Evolutionary conservation across 2,113 vertebrate species (phyloP), one percentile per base, ranked within the genome.

Genomic region (Ia io): DNA sequence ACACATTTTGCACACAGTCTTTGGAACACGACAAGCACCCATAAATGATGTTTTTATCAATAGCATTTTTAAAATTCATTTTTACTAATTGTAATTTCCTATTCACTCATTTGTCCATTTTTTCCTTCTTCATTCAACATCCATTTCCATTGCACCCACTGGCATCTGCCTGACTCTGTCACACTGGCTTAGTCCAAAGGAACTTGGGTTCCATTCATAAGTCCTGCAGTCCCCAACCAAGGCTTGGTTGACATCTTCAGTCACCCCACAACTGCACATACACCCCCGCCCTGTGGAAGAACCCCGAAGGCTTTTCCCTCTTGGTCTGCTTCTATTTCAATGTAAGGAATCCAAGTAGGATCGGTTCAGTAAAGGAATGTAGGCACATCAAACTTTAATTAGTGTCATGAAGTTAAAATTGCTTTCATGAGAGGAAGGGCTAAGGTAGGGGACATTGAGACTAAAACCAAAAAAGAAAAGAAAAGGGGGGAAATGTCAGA

Each of bases 371-470:
- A 76, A 94, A 92, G 25, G 73, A 94, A 84, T 32, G 51, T 53
- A 84, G 93, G 69, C 73, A 74, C 90, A 92, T 96, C 91, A 93
- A 97, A 95, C 78, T 95, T 97, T 89, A 95, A 97, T 97, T 90
- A 91, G 92, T 84, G 95, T 95, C 94, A 95, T 96, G 92, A 95
- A 97, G 95, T 79, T 90, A 95, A 95, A 95, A 95, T 92, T 95
- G 90, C 93, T 96, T 95, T 93, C 95, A 96, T 92, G 77, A 42
- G 56, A 88, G 69, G 88, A 90, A 84, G 53, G 61, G 94, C 87
- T 91, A 84, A 90, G 53, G 49, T 22, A 51, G 51, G 56, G 74
- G 78, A 86, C 22, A 32, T 1, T 91, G 70, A 92, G 82, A 92
- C 53, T 79, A 63, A 90, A 93, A 78, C 6, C 4, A 56, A 86